Base-by-base conservation (phyloP, 2,888 invertebrate species). In the Azorinus chamasolen region DNA sequence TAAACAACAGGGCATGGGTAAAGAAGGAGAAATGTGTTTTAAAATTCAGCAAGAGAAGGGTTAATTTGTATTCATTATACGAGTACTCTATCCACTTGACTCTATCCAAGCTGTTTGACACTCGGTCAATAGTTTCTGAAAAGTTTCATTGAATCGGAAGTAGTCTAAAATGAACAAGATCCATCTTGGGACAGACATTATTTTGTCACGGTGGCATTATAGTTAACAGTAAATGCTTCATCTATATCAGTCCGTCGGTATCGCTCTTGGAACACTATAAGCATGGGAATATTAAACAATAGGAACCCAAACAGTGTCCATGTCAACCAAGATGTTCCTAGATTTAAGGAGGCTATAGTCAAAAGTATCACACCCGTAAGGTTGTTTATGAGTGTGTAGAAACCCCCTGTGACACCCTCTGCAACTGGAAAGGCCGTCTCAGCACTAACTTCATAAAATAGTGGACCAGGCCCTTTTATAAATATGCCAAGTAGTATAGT, bases 401-500 rank as follows among this genome's bases (percentile, higher is more conserved):
- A 70, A 18, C 73, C 79, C 12, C 79, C 79, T 0, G 74, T 66
- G 0, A 74, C 57, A 1, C 79, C 79, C 54, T 79, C 79, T 8
- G 70, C 65, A 10, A 74, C 79, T 3, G 79, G 79, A 27, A 63
- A 79, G 1, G 74, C 64, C 1, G 74, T 66, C 43, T 79, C 79
- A 1, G 54, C 73, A 3, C 57, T 62, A 24, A 70, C 53, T 22
- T 79, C 79, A 45, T 70, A 70, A 63, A 79, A 79, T 20, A 79
- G 25, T 6, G 78, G 78, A 1, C 39, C 54, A 1, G 73, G 62
- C 27, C 70, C 79, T 39, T 70, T 79, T 8, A 74, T 37, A 37
- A 73, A 79, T 22, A 66, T 57, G 10, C 79, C 79, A 4, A 79
- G 43, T 24, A 79, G 16, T 27, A 79, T 74, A 37, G 62, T 55